Conservation (phyloP, 2,888 invertebrate genomes). For the Himalopsyche japonica region DNA sequence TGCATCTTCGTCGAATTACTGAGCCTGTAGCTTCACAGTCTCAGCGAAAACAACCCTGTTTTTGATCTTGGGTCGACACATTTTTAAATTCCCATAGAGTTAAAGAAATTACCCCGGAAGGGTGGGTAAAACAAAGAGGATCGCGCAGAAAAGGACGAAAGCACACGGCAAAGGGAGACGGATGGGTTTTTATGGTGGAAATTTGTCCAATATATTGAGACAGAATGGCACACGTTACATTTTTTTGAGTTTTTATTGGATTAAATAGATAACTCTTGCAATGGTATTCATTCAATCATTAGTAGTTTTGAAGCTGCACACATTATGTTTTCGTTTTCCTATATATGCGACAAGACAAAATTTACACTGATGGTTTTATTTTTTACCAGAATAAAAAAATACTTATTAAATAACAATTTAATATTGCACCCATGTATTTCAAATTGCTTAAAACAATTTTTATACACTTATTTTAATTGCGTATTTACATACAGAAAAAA, state of each 20-base stretch:
- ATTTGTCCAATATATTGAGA: background rate
- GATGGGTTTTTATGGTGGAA: background rate
- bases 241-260: background rate
- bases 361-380: too few species aligned
- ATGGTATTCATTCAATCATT: too few species aligned
- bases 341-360: too few species aligned
- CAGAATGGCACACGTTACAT: background rate
- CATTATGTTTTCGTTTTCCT: too few species aligned
- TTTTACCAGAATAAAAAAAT: too few species aligned
- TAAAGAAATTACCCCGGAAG: slow-evolving; percentile 33
- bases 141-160: background rate
- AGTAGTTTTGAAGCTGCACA: too few species aligned
- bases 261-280: background rate
- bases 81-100: slow-evolving; percentile 38
- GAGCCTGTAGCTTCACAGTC: slow-evolving; percentile 18
- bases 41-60: slow-evolving; percentile 12
- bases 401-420: too few species aligned
- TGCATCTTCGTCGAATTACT: background rate
- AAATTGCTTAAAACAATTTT: too few species aligned
- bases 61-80: slow-evolving; percentile 27
- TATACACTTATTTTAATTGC: too few species aligned
- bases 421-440: too few species aligned
- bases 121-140: slow-evolving; percentile 4
- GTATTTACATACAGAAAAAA: too few species aligned
- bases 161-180: background rate